Evolutionary conservation across 92 coral and sea anemone species (phyloP).

Genomic region (Paragorgia papillata): DNA sequence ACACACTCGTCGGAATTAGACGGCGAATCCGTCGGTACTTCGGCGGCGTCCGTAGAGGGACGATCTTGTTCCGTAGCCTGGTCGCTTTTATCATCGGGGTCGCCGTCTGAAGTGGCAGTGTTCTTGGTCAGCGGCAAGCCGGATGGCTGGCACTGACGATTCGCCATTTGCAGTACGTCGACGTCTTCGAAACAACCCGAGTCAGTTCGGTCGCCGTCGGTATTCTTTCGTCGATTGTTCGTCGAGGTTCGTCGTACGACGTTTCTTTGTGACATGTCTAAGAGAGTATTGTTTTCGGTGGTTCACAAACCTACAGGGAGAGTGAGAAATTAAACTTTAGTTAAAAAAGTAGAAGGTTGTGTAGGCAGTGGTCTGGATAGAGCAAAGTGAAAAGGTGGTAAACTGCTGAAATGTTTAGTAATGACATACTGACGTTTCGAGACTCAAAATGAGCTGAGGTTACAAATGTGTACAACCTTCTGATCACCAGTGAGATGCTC

Average conservation of each 20-base stretch:
- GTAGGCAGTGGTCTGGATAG: too few relatives aligned
- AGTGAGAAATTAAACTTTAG: too few relatives aligned
- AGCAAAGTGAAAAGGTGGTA: too few relatives aligned
- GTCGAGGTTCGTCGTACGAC: slow-evolving; percentile 26
- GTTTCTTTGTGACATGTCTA: slow-evolving; percentile 27
- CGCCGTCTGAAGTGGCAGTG: not conserved
- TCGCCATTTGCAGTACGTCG: slow-evolving; percentile 21
- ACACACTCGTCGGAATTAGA: slow-evolving; percentile 14
- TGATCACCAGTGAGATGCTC: too few relatives aligned
- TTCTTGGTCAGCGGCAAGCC: not conserved
- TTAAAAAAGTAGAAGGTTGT: too few relatives aligned
- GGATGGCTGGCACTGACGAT: slow-evolving; percentile 4
- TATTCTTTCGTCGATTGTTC: slow-evolving; percentile 26
- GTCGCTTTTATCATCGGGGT: not conserved
- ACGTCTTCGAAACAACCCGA: slow-evolving; percentile 48
- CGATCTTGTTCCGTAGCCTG: not conserved
- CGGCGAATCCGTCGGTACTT: not conserved
- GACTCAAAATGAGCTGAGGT: too few relatives aligned
- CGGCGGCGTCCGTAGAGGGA: not conserved
- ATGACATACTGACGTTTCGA: too few relatives aligned
- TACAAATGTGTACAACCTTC: too few relatives aligned
- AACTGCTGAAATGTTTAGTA: too few relatives aligned
- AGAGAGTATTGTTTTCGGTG: not conserved
- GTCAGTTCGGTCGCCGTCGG: slow-evolving; percentile 39
- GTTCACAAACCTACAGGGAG: too few relatives aligned